Percentiles rank a stretch among this genome's conserved stretches.
Conservation (phyloP, 2,797 vertebrate species). For the Crotalus adamanteus region DNA sequence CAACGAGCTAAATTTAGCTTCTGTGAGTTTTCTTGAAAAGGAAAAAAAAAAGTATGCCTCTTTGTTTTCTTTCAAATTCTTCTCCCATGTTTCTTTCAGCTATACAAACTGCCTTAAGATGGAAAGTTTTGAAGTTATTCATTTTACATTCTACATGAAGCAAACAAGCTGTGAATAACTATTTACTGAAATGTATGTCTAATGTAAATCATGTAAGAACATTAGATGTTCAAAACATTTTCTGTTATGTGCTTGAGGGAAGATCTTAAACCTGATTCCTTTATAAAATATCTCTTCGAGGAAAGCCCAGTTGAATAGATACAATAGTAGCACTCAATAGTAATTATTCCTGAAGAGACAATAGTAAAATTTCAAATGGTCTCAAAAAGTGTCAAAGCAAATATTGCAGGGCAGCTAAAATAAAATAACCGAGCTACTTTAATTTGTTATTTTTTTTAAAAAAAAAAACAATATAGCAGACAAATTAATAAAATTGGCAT, state of each 20-base stretch:
- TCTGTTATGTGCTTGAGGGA: not conserved
- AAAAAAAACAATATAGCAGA: not conserved
- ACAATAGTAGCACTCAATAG: not conserved
- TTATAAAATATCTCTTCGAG: not conserved
- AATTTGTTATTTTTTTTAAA: not conserved
- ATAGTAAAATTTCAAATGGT: not conserved
- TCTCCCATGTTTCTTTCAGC: constrained; percentile 73
- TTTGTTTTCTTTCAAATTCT: constrained; percentile 74
- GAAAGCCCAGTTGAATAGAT: not conserved
- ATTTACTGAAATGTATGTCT: constrained; percentile 31
- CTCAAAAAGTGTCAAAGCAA: not conserved
- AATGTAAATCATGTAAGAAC: constrained; percentile 28
- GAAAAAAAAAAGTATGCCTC: constrained; percentile 69
- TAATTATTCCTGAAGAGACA: not conserved
- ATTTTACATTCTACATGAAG: constrained; percentile 52
- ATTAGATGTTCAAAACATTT: not conserved
- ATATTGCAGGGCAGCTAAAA: not conserved
- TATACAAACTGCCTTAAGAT: constrained; percentile 70
- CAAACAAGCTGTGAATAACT: constrained; percentile 25
- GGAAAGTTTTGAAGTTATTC: constrained; percentile 55
- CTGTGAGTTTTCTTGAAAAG: constrained; percentile 81
- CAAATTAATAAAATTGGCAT: not conserved
- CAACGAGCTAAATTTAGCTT: constrained; percentile 86
- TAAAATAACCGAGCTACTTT: not conserved
- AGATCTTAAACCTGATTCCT: not conserved